Conservation (phyloP, 1,140 invertebrate species). For the Bombus waltoni region DNA sequence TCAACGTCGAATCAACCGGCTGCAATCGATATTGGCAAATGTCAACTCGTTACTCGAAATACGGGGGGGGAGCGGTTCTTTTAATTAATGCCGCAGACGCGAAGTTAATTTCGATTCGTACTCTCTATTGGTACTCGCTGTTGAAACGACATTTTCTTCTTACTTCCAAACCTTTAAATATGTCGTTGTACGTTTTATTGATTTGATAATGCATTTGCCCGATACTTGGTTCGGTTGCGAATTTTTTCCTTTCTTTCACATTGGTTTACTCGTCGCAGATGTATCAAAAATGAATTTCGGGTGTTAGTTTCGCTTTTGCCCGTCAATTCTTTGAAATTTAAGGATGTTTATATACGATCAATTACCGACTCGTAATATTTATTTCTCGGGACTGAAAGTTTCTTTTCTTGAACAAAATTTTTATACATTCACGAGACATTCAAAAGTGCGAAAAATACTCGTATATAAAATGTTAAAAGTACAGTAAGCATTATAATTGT, state of each 20-base stretch:
- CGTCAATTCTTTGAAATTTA: too few species aligned
- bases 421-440: too few species aligned
- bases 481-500: too few species aligned
- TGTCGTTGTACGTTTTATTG: neutral
- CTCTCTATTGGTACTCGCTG: too few species aligned
- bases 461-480: too few species aligned
- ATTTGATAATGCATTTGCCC: neutral
- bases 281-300: neutral
- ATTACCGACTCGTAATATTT: too few species aligned
- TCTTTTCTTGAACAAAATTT: too few species aligned
- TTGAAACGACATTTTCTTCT: neutral
- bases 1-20: too few species aligned
- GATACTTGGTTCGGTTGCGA: neutral
- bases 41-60: neutral
- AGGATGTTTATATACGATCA: too few species aligned
- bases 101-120: neutral
- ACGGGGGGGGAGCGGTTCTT: neutral
- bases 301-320: neutral
- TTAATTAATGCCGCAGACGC: neutral
- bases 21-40: neutral
- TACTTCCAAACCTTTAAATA: neutral
- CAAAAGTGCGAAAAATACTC: too few species aligned
- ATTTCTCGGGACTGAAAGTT: too few species aligned
- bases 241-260: neutral
- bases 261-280: neutral